phyloP scores from a whole-genome alignment of 2,113 vertebrate genomes.

The Tauraco erythrolophus region DNA sequence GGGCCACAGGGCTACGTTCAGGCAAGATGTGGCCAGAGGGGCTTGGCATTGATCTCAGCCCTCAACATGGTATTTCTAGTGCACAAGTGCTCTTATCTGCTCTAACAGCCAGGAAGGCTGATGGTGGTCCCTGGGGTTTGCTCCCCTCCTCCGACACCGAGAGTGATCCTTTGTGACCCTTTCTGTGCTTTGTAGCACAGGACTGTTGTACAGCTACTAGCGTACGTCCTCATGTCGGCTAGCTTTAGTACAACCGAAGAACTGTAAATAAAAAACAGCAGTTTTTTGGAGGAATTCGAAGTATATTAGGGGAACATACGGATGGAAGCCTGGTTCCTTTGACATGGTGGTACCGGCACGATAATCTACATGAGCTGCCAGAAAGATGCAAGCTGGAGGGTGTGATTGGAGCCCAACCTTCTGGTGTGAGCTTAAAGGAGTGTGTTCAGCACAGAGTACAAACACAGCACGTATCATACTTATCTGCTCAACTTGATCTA shows the following conservation, averaged over 20 bases:
- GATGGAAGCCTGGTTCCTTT: not conserved
- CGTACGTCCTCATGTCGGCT: not conserved
- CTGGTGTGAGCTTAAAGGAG: not conserved
- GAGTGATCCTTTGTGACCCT: not conserved
- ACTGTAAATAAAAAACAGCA: not conserved
- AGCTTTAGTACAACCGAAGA: not conserved
- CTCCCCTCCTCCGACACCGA: not conserved
- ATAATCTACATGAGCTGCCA: not conserved
- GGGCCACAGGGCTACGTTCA: accelerated
- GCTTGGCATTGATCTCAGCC: not conserved
- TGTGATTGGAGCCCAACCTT: not conserved
- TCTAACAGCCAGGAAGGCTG: not conserved
- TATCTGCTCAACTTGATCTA: not conserved
- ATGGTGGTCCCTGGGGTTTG: not conserved
- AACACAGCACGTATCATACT: not conserved
- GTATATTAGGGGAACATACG: not conserved
- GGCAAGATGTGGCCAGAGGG: not conserved
- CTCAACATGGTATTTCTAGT: not conserved
- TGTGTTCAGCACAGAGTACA: not conserved
- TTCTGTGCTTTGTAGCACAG: not conserved
- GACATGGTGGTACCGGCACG: not conserved
- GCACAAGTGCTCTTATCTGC: not conserved
- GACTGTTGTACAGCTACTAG: not conserved
- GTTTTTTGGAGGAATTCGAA: not conserved
- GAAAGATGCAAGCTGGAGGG: not conserved